Conservation (phyloP, 2,888 invertebrate genomes). For the Brachyopa scutellaris region DNA sequence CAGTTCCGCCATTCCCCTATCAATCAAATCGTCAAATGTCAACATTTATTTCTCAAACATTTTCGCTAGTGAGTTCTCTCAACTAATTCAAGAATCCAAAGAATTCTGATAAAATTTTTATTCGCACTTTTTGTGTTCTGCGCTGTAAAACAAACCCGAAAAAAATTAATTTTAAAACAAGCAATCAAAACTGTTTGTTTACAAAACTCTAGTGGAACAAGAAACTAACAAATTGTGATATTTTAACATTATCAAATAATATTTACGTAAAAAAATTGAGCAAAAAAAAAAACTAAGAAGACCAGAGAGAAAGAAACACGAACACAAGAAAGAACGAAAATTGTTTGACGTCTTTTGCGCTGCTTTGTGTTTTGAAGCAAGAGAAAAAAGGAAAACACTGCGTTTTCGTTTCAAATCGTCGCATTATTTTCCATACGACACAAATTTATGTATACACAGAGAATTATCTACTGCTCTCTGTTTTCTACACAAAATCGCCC, state of each 20-base stretch:
- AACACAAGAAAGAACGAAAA: constrained; percentile 33
- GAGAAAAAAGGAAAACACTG: constrained; percentile 38
- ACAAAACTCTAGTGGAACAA: constrained; percentile 27
- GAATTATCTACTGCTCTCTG: not conserved
- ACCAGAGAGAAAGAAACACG: constrained; percentile 9
- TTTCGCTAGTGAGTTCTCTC: no score
- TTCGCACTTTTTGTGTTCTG: no score
- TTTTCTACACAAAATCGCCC: not conserved
- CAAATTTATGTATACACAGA: no score
- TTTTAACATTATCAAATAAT: constrained; percentile 46
- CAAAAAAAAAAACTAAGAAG: not conserved
- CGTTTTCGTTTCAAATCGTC: constrained; percentile 39
- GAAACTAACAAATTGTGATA: constrained; percentile 54
- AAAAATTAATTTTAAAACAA: no score
- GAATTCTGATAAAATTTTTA: no score
- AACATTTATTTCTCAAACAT: no score
- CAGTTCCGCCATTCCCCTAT: no score
- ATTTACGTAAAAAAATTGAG: constrained; percentile 61
- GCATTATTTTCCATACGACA: not conserved
- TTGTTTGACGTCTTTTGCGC: constrained; percentile 62
- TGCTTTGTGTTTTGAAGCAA: constrained; percentile 60
- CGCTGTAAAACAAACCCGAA: no score
- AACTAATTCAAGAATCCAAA: no score
- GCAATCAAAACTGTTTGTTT: no score
- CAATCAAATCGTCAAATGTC: no score